These are phyloP conservation scores for Caenorhabditis sinica DNA, from an alignment of 2,888 invertebrate genomes.

Conservation along the genomic window DNA sequence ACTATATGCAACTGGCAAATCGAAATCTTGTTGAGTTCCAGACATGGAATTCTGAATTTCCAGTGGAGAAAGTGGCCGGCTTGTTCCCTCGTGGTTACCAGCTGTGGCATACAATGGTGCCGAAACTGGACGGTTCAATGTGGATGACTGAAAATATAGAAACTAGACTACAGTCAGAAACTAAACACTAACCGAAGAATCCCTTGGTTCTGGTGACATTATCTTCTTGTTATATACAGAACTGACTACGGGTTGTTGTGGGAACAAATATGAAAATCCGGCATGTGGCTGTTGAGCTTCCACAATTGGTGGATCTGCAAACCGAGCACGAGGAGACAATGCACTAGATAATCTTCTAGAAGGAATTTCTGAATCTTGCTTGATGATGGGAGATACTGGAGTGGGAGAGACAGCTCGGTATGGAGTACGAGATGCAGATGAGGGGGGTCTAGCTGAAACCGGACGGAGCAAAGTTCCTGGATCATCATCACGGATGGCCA, in stretches of 20 bases:
- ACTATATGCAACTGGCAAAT: slow-evolving; percentile 60
- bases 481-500: slow-evolving; percentile 66
- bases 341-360: slow-evolving; percentile 62
- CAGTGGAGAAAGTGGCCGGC: slow-evolving; percentile 61
- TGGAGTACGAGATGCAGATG: slow-evolving; percentile 56
- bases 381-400: slow-evolving; percentile 68
- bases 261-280: slow-evolving; percentile 80
- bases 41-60: slow-evolving; percentile 62
- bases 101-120: slow-evolving; percentile 70
- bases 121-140: slow-evolving; percentile 62
- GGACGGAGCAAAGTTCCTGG: slow-evolving; percentile 67
- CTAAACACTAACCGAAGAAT: neutral
- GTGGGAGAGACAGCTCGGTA: slow-evolving; percentile 59
- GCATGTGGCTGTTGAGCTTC: slow-evolving; percentile 77
- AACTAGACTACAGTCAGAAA: too few relatives aligned
- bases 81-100: slow-evolving; percentile 59
- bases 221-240: slow-evolving; percentile 72
- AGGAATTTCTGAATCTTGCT: slow-evolving; percentile 58
- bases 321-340: slow-evolving; percentile 72
- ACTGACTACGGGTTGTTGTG: slow-evolving; percentile 76
- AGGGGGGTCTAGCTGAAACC: slow-evolving; percentile 66
- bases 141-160: slow-evolving; percentile 28
- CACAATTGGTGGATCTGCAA: slow-evolving; percentile 76
- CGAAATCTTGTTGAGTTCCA: slow-evolving; percentile 54
- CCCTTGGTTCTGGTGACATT: slow-evolving; percentile 73